Percentiles rank a stretch among this genome's conserved stretches.
These are phyloP conservation scores for Wasmannia auropunctata DNA, from an alignment of 1,140 invertebrate genomes.

Conservation along the genomic window DNA sequence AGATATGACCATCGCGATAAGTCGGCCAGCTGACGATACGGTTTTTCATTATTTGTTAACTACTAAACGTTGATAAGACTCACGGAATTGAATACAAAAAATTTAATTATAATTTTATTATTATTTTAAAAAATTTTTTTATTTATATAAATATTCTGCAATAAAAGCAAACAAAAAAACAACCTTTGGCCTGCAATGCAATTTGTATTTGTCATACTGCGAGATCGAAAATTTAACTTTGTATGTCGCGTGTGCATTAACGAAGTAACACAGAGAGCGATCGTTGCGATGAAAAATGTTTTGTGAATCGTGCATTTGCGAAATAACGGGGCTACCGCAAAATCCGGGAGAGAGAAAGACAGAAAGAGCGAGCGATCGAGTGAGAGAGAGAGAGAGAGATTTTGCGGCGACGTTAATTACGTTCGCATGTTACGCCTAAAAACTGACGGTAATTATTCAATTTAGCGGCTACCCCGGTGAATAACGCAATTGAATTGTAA, in stretches of 20 bases:
- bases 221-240: not conserved
- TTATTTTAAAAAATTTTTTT: not conserved
- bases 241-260: not conserved
- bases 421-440: conserved; percentile 30
- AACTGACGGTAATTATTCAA: conserved; percentile 56
- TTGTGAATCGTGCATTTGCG: conserved; percentile 6
- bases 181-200: not conserved
- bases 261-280: not conserved
- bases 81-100: not conserved
- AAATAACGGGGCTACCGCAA: conserved; percentile 5
- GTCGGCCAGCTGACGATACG: not conserved
- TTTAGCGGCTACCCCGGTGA: conserved; percentile 22
- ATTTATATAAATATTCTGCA: not conserved
- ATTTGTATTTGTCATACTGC: not conserved
- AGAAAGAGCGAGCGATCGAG: too few relatives aligned
- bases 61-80: not conserved
- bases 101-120: not conserved
- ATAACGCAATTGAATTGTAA: conserved; percentile 55
- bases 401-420: conserved; percentile 37
- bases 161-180: not conserved
- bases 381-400: conserved; percentile 2
- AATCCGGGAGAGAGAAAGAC: conserved; percentile 15
- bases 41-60: not conserved
- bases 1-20: not conserved
- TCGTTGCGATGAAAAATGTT: not conserved